Evolutionary conservation across 2,888 invertebrate species (phyloP), one percentile per base, ranked within the genome.

Genomic region (Automeris io): DNA sequence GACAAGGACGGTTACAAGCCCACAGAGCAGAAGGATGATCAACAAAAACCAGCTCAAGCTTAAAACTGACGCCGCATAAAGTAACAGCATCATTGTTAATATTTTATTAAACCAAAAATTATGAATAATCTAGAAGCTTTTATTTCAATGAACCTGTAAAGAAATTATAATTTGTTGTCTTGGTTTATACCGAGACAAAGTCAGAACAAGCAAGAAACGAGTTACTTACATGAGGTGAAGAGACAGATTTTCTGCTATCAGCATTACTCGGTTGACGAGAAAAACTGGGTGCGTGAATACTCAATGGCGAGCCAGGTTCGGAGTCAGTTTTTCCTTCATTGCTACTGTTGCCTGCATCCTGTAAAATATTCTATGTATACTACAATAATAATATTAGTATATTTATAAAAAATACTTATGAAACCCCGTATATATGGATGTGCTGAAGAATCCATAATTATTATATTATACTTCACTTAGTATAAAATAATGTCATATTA

Each of bases 1-100:
- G 90, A 90, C 59, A 90, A 90, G 66, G 88, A 90, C 47, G 90
- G 90, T 29, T 91, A 89, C 80, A 88, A 87, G 44, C 87, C 88
- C 18, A 68, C 68, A 1, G 82, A 85, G 43, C 70, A 74, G 18
- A 70, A 62, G 7, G 61, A 54, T 16, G 53, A 50, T 9, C 55
- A 63, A 24, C 41, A 45, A n/a, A 41, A 47, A 24, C 50, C 63
- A n/a, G 40, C 52, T 18, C 38, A 56, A 44, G 45, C 49, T 16
- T 39, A 34, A 38, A 25, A 29, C n/a, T 16, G 16, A 4, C 16
- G 5, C 5, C 1, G 5, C 29, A 5, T 16, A 16, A 16, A n/a
- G 29, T 8, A n/a, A 29, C 7, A 26, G 26, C n/a, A 26, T 26
- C 13, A 13, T 12, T 26, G 13, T 26, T 3, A 26, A 25, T 12